These are phyloP conservation scores for Poecile montanus DNA, from an alignment of 2,797 vertebrate genomes.

Conservation along the genomic window DNA sequence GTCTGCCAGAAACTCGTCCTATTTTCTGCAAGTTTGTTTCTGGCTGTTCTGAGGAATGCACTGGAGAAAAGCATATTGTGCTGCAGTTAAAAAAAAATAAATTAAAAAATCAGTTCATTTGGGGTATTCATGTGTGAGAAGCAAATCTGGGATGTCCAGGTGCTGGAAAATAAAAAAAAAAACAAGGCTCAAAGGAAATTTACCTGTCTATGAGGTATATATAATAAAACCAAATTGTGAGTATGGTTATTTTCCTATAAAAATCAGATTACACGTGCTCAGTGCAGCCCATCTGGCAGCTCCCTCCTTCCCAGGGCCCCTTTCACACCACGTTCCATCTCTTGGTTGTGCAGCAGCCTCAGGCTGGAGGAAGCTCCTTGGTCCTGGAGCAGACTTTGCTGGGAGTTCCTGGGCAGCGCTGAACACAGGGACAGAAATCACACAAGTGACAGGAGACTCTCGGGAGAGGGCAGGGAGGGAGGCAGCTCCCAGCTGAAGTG, in stretches of 20 bases:
- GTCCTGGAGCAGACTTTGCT: neutral
- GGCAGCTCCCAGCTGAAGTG: neutral
- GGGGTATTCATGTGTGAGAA: neutral
- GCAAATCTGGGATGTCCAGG: neutral
- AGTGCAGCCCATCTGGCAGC: neutral
- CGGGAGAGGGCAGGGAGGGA: neutral
- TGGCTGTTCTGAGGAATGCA: neutral
- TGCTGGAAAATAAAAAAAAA: neutral
- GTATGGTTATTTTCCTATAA: neutral
- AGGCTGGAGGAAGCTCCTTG: neutral
- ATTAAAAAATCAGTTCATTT: neutral
- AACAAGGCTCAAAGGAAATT: neutral
- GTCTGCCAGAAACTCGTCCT: neutral
- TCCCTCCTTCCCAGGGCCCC: neutral
- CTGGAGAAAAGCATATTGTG: neutral
- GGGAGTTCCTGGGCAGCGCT: neutral
- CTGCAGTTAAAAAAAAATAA: neutral
- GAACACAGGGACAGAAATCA: neutral
- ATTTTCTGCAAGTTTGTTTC: neutral
- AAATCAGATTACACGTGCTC: neutral
- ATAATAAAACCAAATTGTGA: neutral
- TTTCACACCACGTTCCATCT: neutral
- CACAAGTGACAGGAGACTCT: neutral
- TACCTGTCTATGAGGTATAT: neutral
- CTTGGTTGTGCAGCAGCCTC: neutral